Base-by-base conservation (phyloP, 2,113 vertebrate genomes). In the Trichomycterus rosablanca region DNA sequence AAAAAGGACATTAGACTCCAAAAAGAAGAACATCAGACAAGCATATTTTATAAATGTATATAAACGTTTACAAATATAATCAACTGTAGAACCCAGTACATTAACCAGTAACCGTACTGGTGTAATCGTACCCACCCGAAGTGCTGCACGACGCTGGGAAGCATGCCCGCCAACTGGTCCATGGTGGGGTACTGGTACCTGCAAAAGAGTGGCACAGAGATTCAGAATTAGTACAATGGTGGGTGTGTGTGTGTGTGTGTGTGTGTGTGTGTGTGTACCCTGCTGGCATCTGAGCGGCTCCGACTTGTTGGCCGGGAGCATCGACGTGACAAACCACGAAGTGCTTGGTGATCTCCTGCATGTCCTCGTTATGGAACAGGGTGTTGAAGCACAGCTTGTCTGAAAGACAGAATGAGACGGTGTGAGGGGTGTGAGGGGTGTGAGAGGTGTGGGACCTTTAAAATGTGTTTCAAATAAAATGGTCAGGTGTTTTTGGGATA, bases 311-410 rank as follows among this genome's bases (percentile, higher is more conserved):
- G 1, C 95, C 95, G 0, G 95, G 95, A 0, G 96, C 96, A 0
- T 99, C 95, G 3, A 99, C 86, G 0, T 99, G 96, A 73, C 95
- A 99, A 50, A 99, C 92, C 70, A 97, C 94, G 24, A 99, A 99
- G 80, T 98, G 95, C 75, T 97, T 96, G 1, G 93, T 97, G 81
- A 99, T 99, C 85, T 99, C 96, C 82, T 93, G 93, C 96, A 99
- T 99, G 74, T 99, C 96, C 73, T 97, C 93, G 0, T 90, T 95
- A 74, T 92, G 93, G 87, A 99, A 97, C 84, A 99, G 91, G 5
- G 89, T 73, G 77, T 93, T 97, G 89, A 97, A 99, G 76, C 96
- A 99, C 66, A 97, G 88, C 76, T 99, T 98, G 81, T 98, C 96
- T 98, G 88, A 79, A 68, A 75, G 52, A 59, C n/a, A 70, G 11